A percentile compares a stretch with the other conserved stretches of the same genome.
phyloP scores from a whole-genome alignment of 2,888 invertebrate genomes.

The Creontiades dilutus region DNA sequence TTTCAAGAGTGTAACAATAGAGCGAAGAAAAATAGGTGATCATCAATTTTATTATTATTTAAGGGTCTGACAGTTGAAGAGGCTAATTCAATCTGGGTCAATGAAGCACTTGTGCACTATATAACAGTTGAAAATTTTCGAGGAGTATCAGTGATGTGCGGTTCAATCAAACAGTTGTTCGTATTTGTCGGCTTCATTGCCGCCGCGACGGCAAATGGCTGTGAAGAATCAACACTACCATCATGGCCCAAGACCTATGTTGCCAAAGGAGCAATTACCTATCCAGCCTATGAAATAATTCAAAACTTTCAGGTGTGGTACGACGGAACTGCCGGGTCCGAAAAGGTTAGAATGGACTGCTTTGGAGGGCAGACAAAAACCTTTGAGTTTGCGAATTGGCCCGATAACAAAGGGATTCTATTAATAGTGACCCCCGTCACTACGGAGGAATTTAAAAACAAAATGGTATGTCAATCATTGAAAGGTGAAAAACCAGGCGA shows the following conservation, averaged over 20 bases:
- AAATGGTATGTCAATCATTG: slow-evolving; percentile 89
- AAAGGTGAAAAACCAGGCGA: slow-evolving; percentile 84
- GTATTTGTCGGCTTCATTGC: background rate
- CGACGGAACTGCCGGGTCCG: slow-evolving; percentile 82
- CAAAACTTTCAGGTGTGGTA: slow-evolving; percentile 96
- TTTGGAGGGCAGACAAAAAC: slow-evolving; percentile 96
- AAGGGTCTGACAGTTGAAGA: no score
- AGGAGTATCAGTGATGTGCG: slow-evolving; percentile 1
- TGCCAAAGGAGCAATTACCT: slow-evolving; percentile 87
- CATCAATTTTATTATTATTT: no score
- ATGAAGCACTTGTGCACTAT: no score
- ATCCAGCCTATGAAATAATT: slow-evolving; percentile 95
- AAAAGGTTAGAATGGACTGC: slow-evolving; percentile 92
- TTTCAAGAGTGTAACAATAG: no score
- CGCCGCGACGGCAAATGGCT: background rate
- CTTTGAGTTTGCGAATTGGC: slow-evolving; percentile 87
- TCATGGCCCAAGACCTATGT: slow-evolving; percentile 81
- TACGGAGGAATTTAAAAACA: slow-evolving; percentile 85
- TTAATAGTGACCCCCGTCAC: slow-evolving; percentile 88
- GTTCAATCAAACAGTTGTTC: background rate
- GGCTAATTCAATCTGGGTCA: no score
- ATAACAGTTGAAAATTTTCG: no score
- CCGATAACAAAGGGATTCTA: slow-evolving; percentile 83
- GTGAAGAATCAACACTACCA: background rate
- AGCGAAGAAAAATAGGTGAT: no score